These are phyloP conservation scores for Denticeps clupeoides DNA, from an alignment of 2,797 vertebrate genomes.

Conservation along the genomic window DNA sequence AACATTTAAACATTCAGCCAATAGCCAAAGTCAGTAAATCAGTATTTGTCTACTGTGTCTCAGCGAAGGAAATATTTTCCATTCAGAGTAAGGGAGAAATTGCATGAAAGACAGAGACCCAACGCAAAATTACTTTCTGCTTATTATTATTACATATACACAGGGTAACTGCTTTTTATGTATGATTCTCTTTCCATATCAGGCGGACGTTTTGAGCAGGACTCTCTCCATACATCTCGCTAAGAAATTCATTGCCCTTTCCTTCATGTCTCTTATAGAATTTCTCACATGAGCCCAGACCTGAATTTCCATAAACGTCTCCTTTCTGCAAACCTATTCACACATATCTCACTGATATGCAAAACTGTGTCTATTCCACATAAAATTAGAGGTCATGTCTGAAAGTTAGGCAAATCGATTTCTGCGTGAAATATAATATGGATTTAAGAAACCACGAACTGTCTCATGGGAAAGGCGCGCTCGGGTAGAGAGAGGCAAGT, in stretches of 20 bases:
- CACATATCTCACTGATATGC: conserved; percentile 30
- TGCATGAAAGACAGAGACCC: background rate
- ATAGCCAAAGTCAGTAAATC: too few species aligned
- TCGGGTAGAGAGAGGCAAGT: too few species aligned
- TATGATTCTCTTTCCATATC: conserved; percentile 40
- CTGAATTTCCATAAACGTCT: conserved; percentile 55
- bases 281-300: conserved; percentile 48
- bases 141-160: conserved; percentile 49
- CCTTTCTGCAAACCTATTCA: conserved; percentile 48
- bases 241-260: conserved; percentile 45
- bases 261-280: conserved; percentile 50
- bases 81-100: too few species aligned
- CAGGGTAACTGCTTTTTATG: conserved; percentile 55
- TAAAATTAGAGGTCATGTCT: conserved; percentile 53
- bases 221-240: conserved; percentile 33
- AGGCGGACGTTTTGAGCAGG: conserved; percentile 32
- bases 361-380: conserved; percentile 44
- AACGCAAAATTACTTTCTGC: background rate
- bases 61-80: too few species aligned
- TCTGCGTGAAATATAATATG: conserved; percentile 4
- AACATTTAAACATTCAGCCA: too few species aligned
- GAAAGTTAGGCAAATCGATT: conserved; percentile 40
- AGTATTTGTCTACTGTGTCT: too few species aligned
- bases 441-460: background rate
- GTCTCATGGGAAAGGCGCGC: background rate